Evolutionary conservation across 2,888 invertebrate species (phyloP).

Genomic region (Phortica magna): DNA sequence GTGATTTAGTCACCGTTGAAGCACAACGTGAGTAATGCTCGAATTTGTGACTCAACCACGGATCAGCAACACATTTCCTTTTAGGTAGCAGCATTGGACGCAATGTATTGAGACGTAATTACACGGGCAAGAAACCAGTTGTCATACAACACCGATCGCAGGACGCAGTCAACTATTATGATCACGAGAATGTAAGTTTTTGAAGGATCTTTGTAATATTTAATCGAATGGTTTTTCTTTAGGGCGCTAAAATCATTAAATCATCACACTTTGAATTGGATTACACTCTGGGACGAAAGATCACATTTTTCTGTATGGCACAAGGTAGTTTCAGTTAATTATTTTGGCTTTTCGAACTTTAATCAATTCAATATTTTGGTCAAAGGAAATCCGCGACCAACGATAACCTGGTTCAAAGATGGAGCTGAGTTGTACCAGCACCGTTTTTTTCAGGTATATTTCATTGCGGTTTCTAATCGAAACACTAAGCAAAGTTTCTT

Average conservation of each 20-base stretch:
- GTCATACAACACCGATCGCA: slow-evolving; percentile 87
- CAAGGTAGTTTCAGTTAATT: slow-evolving; percentile 80
- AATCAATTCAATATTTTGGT: not conserved
- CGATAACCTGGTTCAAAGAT: slow-evolving; percentile 97
- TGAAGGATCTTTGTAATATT: not conserved
- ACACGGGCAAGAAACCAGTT: slow-evolving; percentile 77
- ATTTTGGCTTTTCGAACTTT: not conserved
- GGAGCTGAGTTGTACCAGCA: slow-evolving; percentile 95
- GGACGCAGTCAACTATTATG: slow-evolving; percentile 93
- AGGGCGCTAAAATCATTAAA: slow-evolving; percentile 93
- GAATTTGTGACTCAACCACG: not conserved
- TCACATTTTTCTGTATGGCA: slow-evolving; percentile 94
- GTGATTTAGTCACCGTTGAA: slow-evolving; percentile 49
- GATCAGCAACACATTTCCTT: not conserved
- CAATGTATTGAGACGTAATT: slow-evolving; percentile 75
- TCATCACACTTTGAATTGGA: slow-evolving; percentile 95
- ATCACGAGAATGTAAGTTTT: slow-evolving; percentile 87
- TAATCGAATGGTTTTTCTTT: not conserved
- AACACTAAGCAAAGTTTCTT: not conserved
- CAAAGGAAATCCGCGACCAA: slow-evolving; percentile 85
- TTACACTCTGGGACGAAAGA: slow-evolving; percentile 95
- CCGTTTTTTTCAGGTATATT: slow-evolving; percentile 87
- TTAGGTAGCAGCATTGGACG: slow-evolving; percentile 75
- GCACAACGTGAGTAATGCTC: slow-evolving; percentile 61
- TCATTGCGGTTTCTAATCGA: not conserved